Evolutionary conservation across 2,797 vertebrate genomes (phyloP).

Genomic region (Sorex maritimensis): DNA sequence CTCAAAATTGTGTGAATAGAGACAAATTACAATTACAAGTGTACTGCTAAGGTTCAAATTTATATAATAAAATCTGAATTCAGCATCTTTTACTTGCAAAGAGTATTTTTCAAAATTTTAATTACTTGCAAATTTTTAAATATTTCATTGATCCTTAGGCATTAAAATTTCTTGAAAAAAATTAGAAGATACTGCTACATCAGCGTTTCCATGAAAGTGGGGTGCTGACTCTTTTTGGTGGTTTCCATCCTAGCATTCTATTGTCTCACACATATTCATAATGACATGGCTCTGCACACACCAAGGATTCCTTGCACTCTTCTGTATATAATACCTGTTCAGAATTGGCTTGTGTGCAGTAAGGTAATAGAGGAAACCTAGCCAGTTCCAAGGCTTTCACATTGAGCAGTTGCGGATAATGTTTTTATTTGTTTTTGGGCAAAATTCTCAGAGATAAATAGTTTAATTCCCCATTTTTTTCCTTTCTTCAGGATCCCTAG

Average conservation of each 20-base stretch:
- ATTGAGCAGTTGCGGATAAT: background rate
- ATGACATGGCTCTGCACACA: accelerated
- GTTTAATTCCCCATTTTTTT: background rate
- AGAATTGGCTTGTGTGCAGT: background rate
- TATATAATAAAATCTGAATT: background rate
- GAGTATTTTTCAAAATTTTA: background rate
- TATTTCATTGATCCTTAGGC: background rate
- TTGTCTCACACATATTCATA: accelerated
- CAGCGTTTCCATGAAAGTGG: background rate
- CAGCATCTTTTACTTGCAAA: background rate
- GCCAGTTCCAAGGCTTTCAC: background rate
- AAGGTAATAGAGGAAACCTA: background rate
- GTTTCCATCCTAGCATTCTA: background rate
- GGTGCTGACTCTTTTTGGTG: background rate
- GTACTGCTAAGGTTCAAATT: background rate
- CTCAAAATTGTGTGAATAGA: background rate
- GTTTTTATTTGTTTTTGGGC: constrained; percentile 8
- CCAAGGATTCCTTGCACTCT: background rate
- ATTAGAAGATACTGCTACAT: background rate
- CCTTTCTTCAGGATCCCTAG: constrained; percentile 53
- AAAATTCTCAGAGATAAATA: constrained; percentile 11
- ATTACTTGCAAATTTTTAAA: background rate
- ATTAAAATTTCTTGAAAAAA: constrained; percentile 15
- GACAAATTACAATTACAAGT: background rate
- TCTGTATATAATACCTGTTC: background rate